Base-by-base conservation (phyloP, 2,113 vertebrate species). In the Datnioides undecimradiatus region DNA sequence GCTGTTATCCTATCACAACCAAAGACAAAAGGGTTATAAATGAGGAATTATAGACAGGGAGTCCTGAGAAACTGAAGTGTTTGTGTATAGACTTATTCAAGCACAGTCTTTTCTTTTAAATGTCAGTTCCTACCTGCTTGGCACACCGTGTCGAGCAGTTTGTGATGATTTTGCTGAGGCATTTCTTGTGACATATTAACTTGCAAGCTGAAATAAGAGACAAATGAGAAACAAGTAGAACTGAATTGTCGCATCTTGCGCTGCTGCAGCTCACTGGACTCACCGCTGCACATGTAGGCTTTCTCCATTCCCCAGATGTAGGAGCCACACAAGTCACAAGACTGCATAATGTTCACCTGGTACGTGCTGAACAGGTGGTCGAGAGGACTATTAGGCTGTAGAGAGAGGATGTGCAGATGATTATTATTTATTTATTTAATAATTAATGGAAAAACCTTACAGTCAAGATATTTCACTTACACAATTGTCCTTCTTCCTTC, bases 251-350 rank as follows among this genome's bases (percentile, higher is more conserved):
- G 21, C 8, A 64, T 76, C 27, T 51, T 72, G 38, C 46, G 14
- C 7, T 49, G 5, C 17, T 11, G 5, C 13, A 25, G 48, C 16
- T 41, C 21, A 49, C 14, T 64, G n/a, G 74, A 91, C 98, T 94
- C 81, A 99, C 98, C 94, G 0, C 95, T 96, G 92, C 98, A 99
- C 87, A 99, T 97, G 86, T 95, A 96, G 49, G 97, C 97, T 82
- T 97, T 99, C 78, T 99, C 98, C 98, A 99, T 99, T 41, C 95
- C 96, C 98, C 98, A 99, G 92, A 99, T 97, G 91, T 94, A 98
- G 57, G 97, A 98, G 1, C 91, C 94, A 79, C 98, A 99, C 85
- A 97, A 93, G 79, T 99, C 98, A 57, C 98, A 99, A 0, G 98
- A 98, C 86, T 99, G 98, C 25, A 97, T 95, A 51, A 99, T 97